Evolutionary conservation across 2,113 vertebrate genomes (phyloP).

Genomic region (Athene cunicularia): DNA sequence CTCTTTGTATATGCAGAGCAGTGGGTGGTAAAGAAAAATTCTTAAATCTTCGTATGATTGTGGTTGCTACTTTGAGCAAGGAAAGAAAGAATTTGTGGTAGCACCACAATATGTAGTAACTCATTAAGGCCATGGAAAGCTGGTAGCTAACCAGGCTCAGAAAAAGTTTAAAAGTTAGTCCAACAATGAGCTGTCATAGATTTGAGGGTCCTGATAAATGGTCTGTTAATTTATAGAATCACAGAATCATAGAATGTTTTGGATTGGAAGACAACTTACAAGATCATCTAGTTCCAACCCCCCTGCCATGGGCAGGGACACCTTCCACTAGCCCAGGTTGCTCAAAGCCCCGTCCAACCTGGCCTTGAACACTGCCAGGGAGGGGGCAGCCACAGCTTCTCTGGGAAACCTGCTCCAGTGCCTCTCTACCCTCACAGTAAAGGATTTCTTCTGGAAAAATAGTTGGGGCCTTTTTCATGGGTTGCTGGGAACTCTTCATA

Average conservation of each 20-base stretch:
- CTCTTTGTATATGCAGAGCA: background rate
- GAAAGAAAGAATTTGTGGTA: background rate
- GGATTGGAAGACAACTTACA: no score
- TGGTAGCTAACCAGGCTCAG: background rate
- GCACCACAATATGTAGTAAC: rapidly evolving
- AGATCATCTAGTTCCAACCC: no score
- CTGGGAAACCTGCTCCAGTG: no score
- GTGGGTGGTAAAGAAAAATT: background rate
- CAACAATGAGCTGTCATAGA: background rate
- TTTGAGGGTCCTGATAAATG: background rate
- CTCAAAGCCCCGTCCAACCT: no score
- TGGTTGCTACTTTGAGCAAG: background rate
- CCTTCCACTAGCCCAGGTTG: no score
- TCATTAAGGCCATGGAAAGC: background rate
- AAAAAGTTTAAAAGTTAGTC: background rate
- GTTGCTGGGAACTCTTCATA: background rate
- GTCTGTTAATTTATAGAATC: background rate
- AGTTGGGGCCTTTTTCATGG: background rate
- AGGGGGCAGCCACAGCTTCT: no score
- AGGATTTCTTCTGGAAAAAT: background rate
- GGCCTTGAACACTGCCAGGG: no score
- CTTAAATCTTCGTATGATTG: background rate
- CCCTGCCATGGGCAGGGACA: no score
- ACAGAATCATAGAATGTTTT: no score
- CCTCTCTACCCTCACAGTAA: no score